Evolutionary conservation across 2,113 vertebrate genomes (phyloP).

Genomic region (Neolamprologus sp.): DNA sequence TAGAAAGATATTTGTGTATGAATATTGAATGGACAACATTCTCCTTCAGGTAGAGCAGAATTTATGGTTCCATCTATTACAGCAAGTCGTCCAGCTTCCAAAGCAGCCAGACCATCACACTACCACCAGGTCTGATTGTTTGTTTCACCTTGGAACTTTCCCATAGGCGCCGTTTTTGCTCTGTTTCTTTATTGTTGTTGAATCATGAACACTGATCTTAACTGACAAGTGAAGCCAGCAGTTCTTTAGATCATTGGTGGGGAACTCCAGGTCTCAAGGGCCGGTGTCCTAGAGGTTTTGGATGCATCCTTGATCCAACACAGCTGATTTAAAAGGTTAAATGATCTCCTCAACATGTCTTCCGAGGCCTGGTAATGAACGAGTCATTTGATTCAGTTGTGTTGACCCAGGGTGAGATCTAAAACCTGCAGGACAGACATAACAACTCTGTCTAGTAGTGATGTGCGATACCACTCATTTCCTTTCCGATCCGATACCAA

Average conservation of each 20-base stretch:
- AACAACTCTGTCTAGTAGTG: background rate
- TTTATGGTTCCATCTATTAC: background rate
- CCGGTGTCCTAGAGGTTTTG: background rate
- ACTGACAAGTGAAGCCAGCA: background rate
- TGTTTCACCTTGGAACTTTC: background rate
- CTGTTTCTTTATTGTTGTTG: background rate
- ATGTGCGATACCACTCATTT: no score
- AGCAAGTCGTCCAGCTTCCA: background rate
- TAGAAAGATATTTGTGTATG: background rate
- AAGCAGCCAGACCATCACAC: background rate
- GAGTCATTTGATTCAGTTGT: no score
- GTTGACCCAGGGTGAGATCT: no score
- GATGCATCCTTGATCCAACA: background rate
- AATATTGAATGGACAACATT: background rate
- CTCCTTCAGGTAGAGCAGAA: background rate
- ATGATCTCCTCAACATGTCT: background rate
- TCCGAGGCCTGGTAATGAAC: background rate
- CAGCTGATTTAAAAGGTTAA: background rate
- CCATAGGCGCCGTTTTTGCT: rapidly evolving
- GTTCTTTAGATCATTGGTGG: background rate
- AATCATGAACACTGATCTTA: background rate
- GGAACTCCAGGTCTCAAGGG: background rate
- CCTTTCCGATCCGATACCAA: rapidly evolving
- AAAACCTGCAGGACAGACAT: background rate
- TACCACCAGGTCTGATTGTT: background rate